These are phyloP conservation scores for Hypercompe scribonia DNA, from an alignment of 2,888 invertebrate genomes.

Conservation along the genomic window DNA sequence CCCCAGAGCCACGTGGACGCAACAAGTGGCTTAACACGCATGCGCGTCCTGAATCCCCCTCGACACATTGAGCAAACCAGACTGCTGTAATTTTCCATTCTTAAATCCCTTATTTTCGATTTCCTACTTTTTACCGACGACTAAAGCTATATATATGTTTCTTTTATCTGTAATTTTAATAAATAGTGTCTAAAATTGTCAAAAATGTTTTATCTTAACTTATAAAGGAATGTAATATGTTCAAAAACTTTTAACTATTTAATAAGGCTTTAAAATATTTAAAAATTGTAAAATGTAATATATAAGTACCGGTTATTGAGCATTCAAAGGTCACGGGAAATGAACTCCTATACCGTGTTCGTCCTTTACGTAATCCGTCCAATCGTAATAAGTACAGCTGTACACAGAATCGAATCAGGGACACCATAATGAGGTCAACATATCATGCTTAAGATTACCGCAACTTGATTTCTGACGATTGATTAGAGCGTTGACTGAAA, in stretches of 20 bases:
- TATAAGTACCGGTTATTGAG: background rate
- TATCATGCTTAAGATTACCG: background rate
- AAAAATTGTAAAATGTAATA: background rate
- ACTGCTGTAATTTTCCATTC: slow-evolving; percentile 75
- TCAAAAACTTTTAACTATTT: too few relatives aligned
- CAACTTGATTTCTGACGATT: background rate
- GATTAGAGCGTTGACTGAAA: background rate
- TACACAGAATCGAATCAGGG: background rate
- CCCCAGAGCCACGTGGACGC: slow-evolving; percentile 72
- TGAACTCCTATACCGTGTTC: background rate
- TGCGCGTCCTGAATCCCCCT: slow-evolving; percentile 54
- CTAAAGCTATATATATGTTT: background rate
- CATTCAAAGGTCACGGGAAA: background rate
- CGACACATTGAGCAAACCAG: slow-evolving; percentile 54
- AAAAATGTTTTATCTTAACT: background rate
- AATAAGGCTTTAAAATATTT: background rate
- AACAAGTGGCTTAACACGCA: slow-evolving; percentile 78
- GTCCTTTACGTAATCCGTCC: too few relatives aligned
- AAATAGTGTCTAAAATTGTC: background rate
- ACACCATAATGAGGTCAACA: background rate
- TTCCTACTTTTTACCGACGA: background rate
- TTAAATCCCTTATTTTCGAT: slow-evolving; percentile 27
- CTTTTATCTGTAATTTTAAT: background rate
- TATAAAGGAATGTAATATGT: background rate
- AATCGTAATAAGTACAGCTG: background rate